These are phyloP conservation scores for Grammomys dolichurus DNA, from an alignment of 2,113 vertebrate genomes.

Conservation along the genomic window DNA sequence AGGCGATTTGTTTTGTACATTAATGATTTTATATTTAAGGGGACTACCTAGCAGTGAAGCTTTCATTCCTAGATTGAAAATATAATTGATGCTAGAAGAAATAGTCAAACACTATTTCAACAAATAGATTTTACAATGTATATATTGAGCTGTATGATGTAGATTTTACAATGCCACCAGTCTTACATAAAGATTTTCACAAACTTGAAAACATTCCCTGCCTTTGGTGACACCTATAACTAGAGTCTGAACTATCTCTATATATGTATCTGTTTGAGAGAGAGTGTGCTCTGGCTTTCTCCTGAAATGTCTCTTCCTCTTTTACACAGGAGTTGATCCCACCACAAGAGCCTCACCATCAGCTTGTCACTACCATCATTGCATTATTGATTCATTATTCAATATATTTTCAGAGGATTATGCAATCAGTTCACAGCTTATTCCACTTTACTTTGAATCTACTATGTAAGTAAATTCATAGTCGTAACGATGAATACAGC, in stretches of 20 bases:
- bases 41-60: background rate
- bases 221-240: background rate
- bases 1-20: background rate
- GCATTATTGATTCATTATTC: background rate
- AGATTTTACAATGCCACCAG: background rate
- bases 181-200: background rate
- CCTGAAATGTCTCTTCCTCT: background rate
- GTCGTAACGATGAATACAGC: too few species aligned
- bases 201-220: background rate
- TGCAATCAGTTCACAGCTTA: background rate
- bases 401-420: background rate
- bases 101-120: background rate
- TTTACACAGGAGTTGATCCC: background rate
- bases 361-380: background rate
- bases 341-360: background rate
- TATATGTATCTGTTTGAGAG: background rate
- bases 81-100: background rate
- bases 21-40: background rate
- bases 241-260: background rate
- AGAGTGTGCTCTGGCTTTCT: background rate
- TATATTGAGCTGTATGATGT: too few species aligned
- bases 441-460: too few species aligned
- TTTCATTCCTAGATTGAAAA: background rate
- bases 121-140: background rate
- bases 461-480: too few species aligned